Conservation (phyloP, 2,797 vertebrate genomes). For the Loris lydekkerianus region DNA sequence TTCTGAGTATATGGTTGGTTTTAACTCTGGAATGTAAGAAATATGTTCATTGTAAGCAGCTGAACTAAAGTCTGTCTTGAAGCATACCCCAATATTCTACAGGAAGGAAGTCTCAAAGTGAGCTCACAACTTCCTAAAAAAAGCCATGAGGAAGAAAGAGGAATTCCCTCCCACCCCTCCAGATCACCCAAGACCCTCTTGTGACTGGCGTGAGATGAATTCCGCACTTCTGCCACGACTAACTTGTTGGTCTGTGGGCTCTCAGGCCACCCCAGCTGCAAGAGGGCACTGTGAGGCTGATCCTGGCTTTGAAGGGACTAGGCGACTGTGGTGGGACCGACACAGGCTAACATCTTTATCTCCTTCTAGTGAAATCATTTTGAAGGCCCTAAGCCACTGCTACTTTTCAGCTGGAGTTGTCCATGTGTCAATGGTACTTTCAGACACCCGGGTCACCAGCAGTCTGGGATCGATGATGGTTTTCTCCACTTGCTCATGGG, state of each 20-base stretch:
- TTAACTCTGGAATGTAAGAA: neutral
- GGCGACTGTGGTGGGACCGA: neutral
- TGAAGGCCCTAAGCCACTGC: neutral
- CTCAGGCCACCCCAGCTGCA: neutral
- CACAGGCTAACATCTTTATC: neutral
- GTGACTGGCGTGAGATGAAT: neutral
- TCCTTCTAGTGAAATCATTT: neutral
- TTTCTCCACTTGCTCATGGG: neutral
- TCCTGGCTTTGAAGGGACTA: neutral
- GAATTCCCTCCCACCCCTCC: too few species aligned
- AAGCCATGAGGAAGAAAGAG: neutral
- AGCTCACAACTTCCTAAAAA: neutral
- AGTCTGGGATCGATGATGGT: neutral
- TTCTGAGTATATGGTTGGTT: neutral
- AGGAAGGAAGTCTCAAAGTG: neutral
- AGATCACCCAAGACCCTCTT: fast-evolving
- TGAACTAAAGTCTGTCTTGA: neutral
- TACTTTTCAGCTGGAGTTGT: neutral
- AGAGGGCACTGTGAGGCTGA: neutral
- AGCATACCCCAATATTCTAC: neutral
- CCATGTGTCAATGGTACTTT: neutral
- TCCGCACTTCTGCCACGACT: neutral
- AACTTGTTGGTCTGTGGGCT: neutral
- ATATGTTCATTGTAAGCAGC: neutral
- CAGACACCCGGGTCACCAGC: neutral